Base-by-base conservation (phyloP, 2,113 vertebrate genomes). In the Sceloporus undulatus region DNA sequence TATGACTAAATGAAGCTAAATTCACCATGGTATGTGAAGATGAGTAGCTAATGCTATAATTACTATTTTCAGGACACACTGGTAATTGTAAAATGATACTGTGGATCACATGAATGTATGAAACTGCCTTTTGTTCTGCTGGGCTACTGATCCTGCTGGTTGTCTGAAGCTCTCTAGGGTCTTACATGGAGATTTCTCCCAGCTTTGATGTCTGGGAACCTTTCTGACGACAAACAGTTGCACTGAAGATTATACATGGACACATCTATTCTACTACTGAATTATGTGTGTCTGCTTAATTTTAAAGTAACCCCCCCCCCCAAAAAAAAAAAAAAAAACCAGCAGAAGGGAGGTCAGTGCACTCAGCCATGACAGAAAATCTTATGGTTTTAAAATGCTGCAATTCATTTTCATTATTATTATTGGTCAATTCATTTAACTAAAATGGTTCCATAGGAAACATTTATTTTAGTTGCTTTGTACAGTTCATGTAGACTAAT, bases 311-410 rank as follows among this genome's bases (percentile, higher is more conserved):
- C 16, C 5, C n/a, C 34, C 34, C 34, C 34, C 34, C 34, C 34
- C 1, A 34, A 34, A 34, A 34, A 34, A 34, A 34, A 34, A 34
- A 34, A 34, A 34, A 11, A 11, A 8, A 54, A 0, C 5, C 7
- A 62, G 23, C 38, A 62, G 40, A 11, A 71, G 40, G 66, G 27
- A 29, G 6, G 27, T 89, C 42, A 65, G 9, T 34, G 34, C 59
- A 68, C 11, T n/a, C 76, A 27, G 40, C 0, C 52, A 84, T 66
- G 70, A 0, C 0, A 78, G 25, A 85, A 0, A 0, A 56, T 62
- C 84, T 74, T 89, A 42, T 29, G 2, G 1, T 34, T 34, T 29
- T 82, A 52, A 68, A 84, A 4, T 48, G 85, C 1, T 13, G 83
- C 65, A 3, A 3, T 52, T 13, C 42, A 16, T 54, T 5, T 82